These are phyloP conservation scores for Didymodactylos carnosus DNA, from an alignment of 2,888 invertebrate species.

Conservation along the genomic window DNA sequence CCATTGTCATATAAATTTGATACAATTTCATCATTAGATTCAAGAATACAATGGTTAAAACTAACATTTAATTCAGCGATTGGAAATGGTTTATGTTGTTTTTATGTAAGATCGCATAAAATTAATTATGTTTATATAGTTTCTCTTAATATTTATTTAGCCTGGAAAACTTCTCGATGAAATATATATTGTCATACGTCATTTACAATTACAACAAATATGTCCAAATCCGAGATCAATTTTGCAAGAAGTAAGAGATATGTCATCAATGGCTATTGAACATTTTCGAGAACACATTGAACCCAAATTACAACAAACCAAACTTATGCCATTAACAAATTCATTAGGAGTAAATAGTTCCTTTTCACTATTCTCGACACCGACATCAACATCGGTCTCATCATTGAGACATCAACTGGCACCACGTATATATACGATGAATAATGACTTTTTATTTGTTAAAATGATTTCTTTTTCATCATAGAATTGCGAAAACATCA, in stretches of 20 bases:
- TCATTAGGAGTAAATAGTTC: background rate
- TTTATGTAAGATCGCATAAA: constrained; percentile 48
- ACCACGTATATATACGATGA: too few species aligned
- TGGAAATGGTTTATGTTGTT: constrained; percentile 53
- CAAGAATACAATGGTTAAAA: constrained; percentile 63
- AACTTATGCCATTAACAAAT: background rate
- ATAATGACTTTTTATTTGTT: too few species aligned
- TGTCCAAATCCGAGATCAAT: constrained; percentile 47
- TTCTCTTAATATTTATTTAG: too few species aligned
- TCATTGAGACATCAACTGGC: too few species aligned
- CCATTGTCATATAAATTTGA: constrained; percentile 67
- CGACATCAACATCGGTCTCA: too few species aligned
- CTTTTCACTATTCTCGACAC: too few species aligned
- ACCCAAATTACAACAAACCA: constrained; percentile 40
- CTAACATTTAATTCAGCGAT: background rate
- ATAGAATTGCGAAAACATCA: too few species aligned
- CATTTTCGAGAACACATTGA: constrained; percentile 83
- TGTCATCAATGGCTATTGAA: constrained; percentile 84
- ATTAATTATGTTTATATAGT: constrained; percentile 2
- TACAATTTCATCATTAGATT: constrained; percentile 69
- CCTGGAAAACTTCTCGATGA: constrained; percentile 82
- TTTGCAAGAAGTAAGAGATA: constrained; percentile 65
- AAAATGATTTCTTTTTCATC: too few species aligned
- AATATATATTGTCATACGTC: constrained; percentile 50
- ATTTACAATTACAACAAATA: constrained; percentile 42